These are phyloP conservation scores for Spodoptera picta DNA, from an alignment of 2,888 invertebrate species.

Conservation along the genomic window DNA sequence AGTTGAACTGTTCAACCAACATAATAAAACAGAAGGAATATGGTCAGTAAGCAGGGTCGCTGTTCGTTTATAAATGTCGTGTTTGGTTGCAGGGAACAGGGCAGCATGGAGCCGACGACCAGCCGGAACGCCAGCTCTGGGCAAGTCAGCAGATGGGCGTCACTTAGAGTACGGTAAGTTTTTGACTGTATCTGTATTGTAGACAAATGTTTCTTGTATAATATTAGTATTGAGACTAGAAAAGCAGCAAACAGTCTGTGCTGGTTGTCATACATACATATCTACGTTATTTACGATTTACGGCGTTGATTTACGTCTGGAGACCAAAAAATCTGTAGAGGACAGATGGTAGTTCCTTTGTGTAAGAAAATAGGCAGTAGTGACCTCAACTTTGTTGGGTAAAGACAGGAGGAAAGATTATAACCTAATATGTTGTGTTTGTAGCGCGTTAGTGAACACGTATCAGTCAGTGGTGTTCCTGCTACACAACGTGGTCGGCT, in stretches of 20 bases:
- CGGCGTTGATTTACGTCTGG: too few relatives aligned
- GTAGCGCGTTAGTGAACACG: constrained; percentile 76
- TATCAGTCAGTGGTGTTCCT: constrained; percentile 85
- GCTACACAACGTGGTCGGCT: constrained; percentile 89
- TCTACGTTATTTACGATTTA: too few relatives aligned
- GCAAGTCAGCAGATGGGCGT: constrained; percentile 73
- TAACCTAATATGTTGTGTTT: not conserved
- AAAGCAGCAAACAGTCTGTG: too few relatives aligned
- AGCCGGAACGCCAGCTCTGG: constrained; percentile 78
- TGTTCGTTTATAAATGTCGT: constrained; percentile 15
- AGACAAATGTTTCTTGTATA: too few relatives aligned
- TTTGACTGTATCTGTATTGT: not conserved
- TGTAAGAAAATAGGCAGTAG: too few relatives aligned
- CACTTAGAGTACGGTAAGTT: constrained; percentile 73
- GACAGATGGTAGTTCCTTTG: too few relatives aligned
- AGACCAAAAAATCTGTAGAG: too few relatives aligned
- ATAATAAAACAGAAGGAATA: too few relatives aligned
- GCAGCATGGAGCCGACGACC: constrained; percentile 79
- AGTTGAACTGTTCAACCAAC: too few relatives aligned
- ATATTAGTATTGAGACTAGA: too few relatives aligned
- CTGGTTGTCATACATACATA: too few relatives aligned
- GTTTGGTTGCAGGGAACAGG: constrained; percentile 71
- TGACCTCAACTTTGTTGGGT: too few relatives aligned
- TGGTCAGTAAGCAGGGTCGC: not conserved
- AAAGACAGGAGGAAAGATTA: not conserved